Conservation (phyloP, 2,113 vertebrate species). For the Diadophis punctatus region DNA sequence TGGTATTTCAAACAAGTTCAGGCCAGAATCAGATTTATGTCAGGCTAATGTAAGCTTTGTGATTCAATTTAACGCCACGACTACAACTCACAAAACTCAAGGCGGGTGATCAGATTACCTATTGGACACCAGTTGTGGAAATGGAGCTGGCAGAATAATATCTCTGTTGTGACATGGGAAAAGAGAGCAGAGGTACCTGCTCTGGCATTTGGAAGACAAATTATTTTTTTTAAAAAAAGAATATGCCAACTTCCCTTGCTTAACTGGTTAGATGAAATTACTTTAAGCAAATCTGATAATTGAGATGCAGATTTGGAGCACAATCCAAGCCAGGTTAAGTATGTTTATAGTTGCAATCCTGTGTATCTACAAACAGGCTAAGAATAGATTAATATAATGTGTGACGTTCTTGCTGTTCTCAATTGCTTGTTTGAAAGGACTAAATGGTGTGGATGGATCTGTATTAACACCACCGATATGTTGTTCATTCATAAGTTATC, state of each 20-base stretch:
- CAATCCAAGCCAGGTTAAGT: background rate
- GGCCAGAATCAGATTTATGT: slow-evolving; percentile 70
- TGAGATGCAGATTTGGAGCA: background rate
- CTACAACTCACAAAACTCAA: slow-evolving; percentile 59
- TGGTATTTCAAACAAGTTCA: slow-evolving; percentile 71
- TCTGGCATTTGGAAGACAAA: slow-evolving; percentile 40
- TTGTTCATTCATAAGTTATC: background rate
- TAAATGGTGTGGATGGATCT: background rate
- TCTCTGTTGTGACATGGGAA: slow-evolving; percentile 33
- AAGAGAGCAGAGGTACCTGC: slow-evolving; percentile 34
- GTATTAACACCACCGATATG: too few relatives aligned
- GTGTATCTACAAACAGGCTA: background rate
- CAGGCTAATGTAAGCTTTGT: slow-evolving; percentile 56
- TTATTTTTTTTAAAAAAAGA: background rate
- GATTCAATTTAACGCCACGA: slow-evolving; percentile 66
- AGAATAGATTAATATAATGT: background rate
- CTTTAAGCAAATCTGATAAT: background rate
- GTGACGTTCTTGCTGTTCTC: background rate
- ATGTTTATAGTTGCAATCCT: background rate
- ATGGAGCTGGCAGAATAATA: slow-evolving; percentile 54
- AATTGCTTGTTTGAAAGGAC: background rate
- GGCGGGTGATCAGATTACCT: slow-evolving; percentile 65
- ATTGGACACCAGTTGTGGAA: slow-evolving; percentile 52
- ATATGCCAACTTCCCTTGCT: background rate
- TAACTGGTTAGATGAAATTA: slow-evolving; percentile 15